Conservation (phyloP, 2,888 invertebrate genomes). For the Odontomyia ornata region DNA sequence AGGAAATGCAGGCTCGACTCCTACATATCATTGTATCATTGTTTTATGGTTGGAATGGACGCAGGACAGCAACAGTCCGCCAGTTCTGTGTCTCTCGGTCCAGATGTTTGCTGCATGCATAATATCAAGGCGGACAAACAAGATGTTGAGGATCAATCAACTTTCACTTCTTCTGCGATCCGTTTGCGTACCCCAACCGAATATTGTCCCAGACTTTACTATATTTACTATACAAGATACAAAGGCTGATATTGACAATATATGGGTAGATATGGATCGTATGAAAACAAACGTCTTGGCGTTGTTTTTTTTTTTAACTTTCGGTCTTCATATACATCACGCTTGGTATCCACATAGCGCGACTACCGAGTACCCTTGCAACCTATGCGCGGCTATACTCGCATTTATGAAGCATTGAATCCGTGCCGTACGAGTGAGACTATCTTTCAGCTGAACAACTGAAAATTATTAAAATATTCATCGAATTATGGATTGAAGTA, state of each 20-base stretch:
- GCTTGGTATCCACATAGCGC: not conserved
- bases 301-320: not conserved
- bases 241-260: not conserved
- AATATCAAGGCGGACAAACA: slow-evolving; percentile 43
- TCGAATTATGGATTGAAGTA: slow-evolving; percentile 32
- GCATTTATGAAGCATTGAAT: not conserved
- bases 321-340: too few species aligned
- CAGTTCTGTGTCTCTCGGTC: not conserved
- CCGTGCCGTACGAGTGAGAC: not conserved
- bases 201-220: slow-evolving; percentile 25
- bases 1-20: not conserved
- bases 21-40: not conserved
- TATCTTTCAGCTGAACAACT: slow-evolving; percentile 1
- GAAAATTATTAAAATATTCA: slow-evolving; percentile 39
- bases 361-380: not conserved
- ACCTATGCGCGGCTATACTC: not conserved
- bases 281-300: slow-evolving; percentile 1
- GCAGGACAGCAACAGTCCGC: not conserved
- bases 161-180: slow-evolving; percentile 48
- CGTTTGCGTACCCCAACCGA: slow-evolving; percentile 6
- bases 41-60: not conserved
- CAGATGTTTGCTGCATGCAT: slow-evolving; percentile 43
- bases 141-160: slow-evolving; percentile 49
- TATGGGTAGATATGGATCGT: slow-evolving; percentile 7
- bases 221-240: not conserved